Base-by-base conservation (phyloP, 2,113 vertebrate species). In the Psittacara wagleri region DNA sequence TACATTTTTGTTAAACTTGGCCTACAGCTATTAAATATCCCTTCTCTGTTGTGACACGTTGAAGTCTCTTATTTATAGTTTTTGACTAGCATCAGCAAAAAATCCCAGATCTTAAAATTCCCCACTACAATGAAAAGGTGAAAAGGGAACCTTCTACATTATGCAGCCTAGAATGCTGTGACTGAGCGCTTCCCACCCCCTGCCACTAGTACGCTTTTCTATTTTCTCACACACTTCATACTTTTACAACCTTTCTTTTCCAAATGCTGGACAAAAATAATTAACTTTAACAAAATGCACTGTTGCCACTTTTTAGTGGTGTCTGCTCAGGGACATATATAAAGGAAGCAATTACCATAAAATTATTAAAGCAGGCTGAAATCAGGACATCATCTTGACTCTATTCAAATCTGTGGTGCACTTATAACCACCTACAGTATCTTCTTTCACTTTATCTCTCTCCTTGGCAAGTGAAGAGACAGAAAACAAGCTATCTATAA, bases 51-150 rank as follows among this genome's bases (percentile, higher is more conserved):
- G 48, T 16, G 27, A 18, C 9, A 61, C 41, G 46, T 3, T 75
- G 17, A 92, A 63, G 27, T 67, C 23, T 90, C 55, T 72, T 75
- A 86, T 41, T 75, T 54, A 64, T 4, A 72, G 24, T 19, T 86
- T 92, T 80, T 93, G 19, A 92, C 37, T 33, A 81, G 14, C n/a
- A 81, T 37, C 52, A 72, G 18, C 64, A 95, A 90, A 90, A 83
- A 76, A 76, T 15, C 28, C 23, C n/a, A 76, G 46, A 69, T 46
- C n/a, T 69, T 81, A 86, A 52, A 88, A 88, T 20, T 61, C n/a
- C 8, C 9, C 11, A 41, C 28, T 64, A 68, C 6, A 43, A 9
- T 17, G 44, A 61, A 22, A 67, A 86, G 48, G 41, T 63, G 69
- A 81, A 70, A 92, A 80, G 10, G 24, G 9, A 90, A 9, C 6